A percentile compares a stretch with the other conserved stretches of the same genome.
Conservation (phyloP, 2,113 vertebrate genomes). For the Tachysurus vachellii region DNA sequence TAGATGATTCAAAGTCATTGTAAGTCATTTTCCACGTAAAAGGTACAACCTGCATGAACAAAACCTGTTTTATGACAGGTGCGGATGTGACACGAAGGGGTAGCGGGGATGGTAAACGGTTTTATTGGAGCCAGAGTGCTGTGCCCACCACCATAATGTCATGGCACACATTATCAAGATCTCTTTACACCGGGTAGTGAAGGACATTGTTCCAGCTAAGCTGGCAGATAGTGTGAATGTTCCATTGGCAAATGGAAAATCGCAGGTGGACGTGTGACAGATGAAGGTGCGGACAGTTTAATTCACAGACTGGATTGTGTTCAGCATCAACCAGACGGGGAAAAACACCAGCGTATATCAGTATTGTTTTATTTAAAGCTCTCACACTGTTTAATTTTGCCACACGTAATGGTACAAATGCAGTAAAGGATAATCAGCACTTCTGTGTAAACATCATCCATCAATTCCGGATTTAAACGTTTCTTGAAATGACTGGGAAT, state of each 20-base stretch:
- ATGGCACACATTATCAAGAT: slow-evolving; percentile 14
- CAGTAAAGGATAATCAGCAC: slow-evolving; percentile 19
- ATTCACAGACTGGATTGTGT: neutral
- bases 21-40: neutral
- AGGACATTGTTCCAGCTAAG: neutral
- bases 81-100: neutral
- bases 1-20: neutral
- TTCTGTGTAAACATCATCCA: slow-evolving; percentile 32
- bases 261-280: slow-evolving; percentile 48
- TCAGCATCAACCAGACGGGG: slow-evolving; percentile 12
- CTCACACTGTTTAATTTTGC: neutral
- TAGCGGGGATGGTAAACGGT: neutral
- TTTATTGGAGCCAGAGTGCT: neutral
- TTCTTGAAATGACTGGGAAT: neutral
- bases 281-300: slow-evolving; percentile 29
- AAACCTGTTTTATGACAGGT: neutral
- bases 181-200: slow-evolving; percentile 25
- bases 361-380: slow-evolving; percentile 26
- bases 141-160: slow-evolving; percentile 1
- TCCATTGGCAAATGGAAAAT: slow-evolving; percentile 38
- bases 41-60: neutral
- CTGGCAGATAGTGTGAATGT: slow-evolving; percentile 34
- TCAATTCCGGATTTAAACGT: neutral
- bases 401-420: neutral
- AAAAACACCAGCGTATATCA: neutral